These are phyloP conservation scores for Salarias fasciatus DNA, from an alignment of 2,797 vertebrate species.

Conservation along the genomic window DNA sequence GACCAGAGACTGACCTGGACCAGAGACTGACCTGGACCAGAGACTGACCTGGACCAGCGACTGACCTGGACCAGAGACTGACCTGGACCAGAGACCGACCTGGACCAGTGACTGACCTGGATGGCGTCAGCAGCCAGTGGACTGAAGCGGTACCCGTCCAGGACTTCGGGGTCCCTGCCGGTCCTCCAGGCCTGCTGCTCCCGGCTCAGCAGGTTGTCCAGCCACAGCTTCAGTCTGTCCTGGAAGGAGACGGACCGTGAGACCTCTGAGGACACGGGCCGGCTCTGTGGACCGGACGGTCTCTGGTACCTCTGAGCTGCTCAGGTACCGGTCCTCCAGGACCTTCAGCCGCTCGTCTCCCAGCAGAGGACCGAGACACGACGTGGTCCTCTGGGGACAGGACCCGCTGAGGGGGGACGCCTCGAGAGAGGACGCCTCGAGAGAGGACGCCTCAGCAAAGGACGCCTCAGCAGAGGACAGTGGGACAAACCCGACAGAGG, in stretches of 20 bases:
- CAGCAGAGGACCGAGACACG: conserved; percentile 74
- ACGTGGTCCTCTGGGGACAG: too few species aligned
- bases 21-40: neutral
- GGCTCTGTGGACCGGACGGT: too few species aligned
- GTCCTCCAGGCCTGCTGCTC: conserved; percentile 84
- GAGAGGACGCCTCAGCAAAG: too few species aligned
- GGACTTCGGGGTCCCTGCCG: conserved; percentile 75
- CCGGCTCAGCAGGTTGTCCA: conserved; percentile 78
- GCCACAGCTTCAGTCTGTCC: conserved; percentile 75
- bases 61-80: neutral
- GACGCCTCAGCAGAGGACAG: too few species aligned
- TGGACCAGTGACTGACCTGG: conserved; percentile 77
- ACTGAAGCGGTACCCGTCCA: conserved; percentile 83
- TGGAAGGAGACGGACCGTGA: conserved; percentile 32
- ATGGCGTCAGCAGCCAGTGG: conserved; percentile 87
- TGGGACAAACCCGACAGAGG: too few species aligned
- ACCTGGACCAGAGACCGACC: too few species aligned
- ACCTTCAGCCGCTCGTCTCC: neutral
- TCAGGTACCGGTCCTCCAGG: conserved; percentile 60
- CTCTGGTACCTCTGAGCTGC: conserved; percentile 48
- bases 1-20: too few species aligned
- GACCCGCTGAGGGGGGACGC: too few species aligned
- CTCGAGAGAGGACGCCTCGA: too few species aligned
- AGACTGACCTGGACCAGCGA: neutral
- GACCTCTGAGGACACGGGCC: neutral